phyloP scores from a whole-genome alignment of 2,113 vertebrate species.

The Callithrix jacchus region DNA sequence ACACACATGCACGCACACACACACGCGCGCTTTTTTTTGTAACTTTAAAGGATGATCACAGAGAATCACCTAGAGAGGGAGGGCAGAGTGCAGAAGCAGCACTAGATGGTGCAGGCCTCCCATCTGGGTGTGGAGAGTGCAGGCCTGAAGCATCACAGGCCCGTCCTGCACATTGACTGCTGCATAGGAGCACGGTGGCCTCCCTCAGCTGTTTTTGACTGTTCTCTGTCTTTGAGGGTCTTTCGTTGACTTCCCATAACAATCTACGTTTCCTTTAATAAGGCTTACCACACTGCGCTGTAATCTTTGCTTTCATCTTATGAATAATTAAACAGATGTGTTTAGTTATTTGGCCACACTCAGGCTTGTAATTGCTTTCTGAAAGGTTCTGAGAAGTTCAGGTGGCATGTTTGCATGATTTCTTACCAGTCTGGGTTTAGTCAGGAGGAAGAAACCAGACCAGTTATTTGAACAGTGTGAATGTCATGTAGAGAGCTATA shows the following conservation, averaged over 20 bases:
- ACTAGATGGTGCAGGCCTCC: background rate
- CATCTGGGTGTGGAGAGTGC: background rate
- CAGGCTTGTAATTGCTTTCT: background rate
- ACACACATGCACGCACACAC: too few species aligned
- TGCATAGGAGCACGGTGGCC: background rate
- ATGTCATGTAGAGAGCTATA: background rate
- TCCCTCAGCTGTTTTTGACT: too few species aligned
- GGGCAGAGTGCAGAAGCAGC: background rate
- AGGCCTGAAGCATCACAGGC: background rate
- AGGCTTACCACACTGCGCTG: background rate
- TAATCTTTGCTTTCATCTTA: background rate
- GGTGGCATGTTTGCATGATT: background rate
- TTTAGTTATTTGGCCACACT: background rate
- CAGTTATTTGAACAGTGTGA: background rate
- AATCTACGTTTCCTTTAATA: background rate
- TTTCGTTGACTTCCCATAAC: background rate
- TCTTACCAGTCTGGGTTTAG: background rate
- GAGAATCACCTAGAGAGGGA: background rate
- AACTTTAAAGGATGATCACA: background rate
- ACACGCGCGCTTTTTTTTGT: background rate
- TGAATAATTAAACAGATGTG: background rate
- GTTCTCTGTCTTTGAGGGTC: background rate
- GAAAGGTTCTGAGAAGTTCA: background rate
- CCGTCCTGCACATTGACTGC: background rate
- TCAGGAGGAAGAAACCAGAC: background rate